A percentile compares a stretch with the other conserved stretches of the same genome.
Conservation (phyloP, 2,113 vertebrate species). For the Sylvietta virens region DNA sequence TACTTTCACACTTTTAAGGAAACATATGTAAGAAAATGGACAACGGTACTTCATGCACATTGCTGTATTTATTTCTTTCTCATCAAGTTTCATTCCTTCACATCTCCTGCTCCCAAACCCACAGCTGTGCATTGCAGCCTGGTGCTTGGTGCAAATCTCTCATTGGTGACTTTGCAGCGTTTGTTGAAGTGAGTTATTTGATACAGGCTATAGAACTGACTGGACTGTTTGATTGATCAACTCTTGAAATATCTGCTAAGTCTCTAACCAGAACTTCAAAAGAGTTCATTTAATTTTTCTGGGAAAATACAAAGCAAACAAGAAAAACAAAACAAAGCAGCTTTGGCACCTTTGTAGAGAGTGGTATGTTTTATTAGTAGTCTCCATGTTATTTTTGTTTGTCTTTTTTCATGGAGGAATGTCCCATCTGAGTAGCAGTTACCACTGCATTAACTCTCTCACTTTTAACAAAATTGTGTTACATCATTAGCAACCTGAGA, state of each 20-base stretch:
- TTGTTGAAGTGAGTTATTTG: not conserved
- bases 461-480: not conserved
- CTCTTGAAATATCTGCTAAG: not conserved
- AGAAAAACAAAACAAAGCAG: not conserved
- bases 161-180: not conserved
- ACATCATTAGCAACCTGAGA: not conserved
- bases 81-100: not conserved
- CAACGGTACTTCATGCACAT: not conserved
- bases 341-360: not conserved
- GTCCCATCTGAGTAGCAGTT: not conserved
- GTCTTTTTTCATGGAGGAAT: not conserved
- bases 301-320: not conserved
- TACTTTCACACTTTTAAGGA: not conserved
- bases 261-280: not conserved
- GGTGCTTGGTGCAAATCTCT: not conserved
- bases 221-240: not conserved
- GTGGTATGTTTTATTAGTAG: not conserved
- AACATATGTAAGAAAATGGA: not conserved
- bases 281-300: not conserved
- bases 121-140: not conserved
- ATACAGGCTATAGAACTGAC: not conserved
- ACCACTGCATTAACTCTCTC: not conserved
- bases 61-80: not conserved
- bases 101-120: not conserved
- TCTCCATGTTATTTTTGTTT: not conserved